Evolutionary conservation across 2,888 invertebrate species (phyloP), one percentile per base, ranked within the genome.

Genomic region (Leucoptera coffeella): DNA sequence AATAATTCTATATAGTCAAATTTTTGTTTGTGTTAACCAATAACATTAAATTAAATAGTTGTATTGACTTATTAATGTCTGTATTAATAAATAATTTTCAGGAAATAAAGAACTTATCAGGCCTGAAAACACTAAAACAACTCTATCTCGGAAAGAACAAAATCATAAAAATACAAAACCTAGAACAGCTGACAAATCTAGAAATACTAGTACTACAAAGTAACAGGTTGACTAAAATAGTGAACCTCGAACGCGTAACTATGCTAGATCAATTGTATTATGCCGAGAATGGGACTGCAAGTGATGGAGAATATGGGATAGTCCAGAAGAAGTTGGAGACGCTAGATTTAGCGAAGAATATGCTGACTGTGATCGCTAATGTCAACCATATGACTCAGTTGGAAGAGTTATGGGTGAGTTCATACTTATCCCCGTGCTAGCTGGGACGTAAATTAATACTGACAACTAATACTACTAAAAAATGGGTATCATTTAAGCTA

Each of bases 61-160:
- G n/a, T n/a, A n/a, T n/a, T n/a, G n/a, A n/a, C n/a, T n/a, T n/a
- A n/a, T n/a, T n/a, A n/a, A n/a, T n/a, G n/a, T n/a, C n/a, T n/a
- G n/a, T n/a, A n/a, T n/a, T n/a, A n/a, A n/a, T n/a, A n/a, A n/a
- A n/a, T n/a, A n/a, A n/a, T n/a, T 61, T 37, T 9, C 65, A 89
- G 80, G 82, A 78, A 47, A 90, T 99, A 36, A 87, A 90, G 51
- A 90, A 94, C 54, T 54, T 99, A 7, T 82, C 85, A 3, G 77
- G 77, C 1, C 57, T 97, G 32, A 74, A 67, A 2, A 79, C 80
- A 29, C 60, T 99, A 11, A 82, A 80, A 11, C 82, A 84, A 39
- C 65, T 94, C 8, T 99, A 82, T 58, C 60, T 95, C 28, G 97
- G 93, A 9, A 97, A 93, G 59, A 99, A 99, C 58, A 97, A 96